Evolutionary conservation across 2,888 invertebrate genomes (phyloP).

Genomic region (Pyrocoelia pectoralis): DNA sequence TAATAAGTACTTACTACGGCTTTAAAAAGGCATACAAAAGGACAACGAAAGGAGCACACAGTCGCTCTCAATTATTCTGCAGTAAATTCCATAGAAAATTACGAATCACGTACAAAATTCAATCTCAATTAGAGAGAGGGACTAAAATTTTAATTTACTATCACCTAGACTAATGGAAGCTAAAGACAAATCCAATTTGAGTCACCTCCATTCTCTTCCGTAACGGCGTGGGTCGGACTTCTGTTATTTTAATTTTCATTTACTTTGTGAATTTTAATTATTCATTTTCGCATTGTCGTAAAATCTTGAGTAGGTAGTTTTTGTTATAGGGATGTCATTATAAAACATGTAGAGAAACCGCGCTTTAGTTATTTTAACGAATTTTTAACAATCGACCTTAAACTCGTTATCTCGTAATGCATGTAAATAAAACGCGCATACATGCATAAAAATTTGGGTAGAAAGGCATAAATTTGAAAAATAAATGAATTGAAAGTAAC

Average conservation of each 20-base stretch:
- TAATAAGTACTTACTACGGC: too few species aligned
- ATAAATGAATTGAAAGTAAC: neutral
- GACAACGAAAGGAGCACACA: too few species aligned
- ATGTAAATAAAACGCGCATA: neutral
- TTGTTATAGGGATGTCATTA: too few species aligned
- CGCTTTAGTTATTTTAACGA: neutral
- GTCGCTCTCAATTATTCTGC: too few species aligned
- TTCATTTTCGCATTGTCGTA: too few species aligned
- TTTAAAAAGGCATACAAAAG: too few species aligned
- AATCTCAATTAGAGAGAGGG: conserved; percentile 3
- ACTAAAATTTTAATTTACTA: conserved; percentile 17
- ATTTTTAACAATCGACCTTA: neutral
- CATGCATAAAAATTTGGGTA: neutral
- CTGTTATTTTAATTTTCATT: neutral
- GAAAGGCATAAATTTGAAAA: neutral
- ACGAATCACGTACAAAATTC: neutral
- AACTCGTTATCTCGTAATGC: neutral
- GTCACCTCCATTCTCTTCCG: conserved; percentile 19
- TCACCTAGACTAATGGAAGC: conserved; percentile 21
- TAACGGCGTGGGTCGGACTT: conserved; percentile 13
- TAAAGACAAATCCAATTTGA: conserved; percentile 27
- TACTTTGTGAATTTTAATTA: neutral
- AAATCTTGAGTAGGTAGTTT: too few species aligned
- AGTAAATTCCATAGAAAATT: neutral
- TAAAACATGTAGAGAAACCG: too few species aligned